phyloP scores from a whole-genome alignment of 2,888 invertebrate species.

The Agrypnus murinus region DNA sequence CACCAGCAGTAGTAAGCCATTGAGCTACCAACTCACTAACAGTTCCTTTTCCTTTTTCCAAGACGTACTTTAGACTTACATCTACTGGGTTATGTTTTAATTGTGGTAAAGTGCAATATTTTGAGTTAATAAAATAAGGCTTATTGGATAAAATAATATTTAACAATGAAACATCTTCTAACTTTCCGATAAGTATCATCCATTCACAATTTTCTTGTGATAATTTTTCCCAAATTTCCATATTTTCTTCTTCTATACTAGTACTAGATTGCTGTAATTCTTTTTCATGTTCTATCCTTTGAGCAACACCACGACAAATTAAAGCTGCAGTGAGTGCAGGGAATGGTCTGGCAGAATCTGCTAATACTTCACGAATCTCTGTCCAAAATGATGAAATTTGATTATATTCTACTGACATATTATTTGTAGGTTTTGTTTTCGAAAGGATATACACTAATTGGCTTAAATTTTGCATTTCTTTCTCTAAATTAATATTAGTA shows the following conservation, averaged over 20 bases:
- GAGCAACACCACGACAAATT: conserved; percentile 85
- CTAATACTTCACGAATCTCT: conserved; percentile 81
- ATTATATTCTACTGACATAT: conserved; percentile 79
- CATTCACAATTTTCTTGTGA: conserved; percentile 91
- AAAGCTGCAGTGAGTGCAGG: conserved; percentile 88
- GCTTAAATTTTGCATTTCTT: conserved; percentile 81
- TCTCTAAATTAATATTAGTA: conserved; percentile 69
- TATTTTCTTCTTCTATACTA: conserved; percentile 65
- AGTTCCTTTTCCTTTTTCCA: conserved; percentile 83
- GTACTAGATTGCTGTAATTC: conserved; percentile 63
- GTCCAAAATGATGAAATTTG: conserved; percentile 89
- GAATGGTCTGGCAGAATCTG: conserved; percentile 83
- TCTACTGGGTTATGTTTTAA: conserved; percentile 75
- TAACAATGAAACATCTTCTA: conserved; percentile 90
- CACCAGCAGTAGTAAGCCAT: conserved; percentile 86
- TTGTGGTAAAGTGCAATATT: conserved; percentile 72
- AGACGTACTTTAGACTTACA: conserved; percentile 80
- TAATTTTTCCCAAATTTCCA: conserved; percentile 85
- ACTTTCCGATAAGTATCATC: conserved; percentile 89
- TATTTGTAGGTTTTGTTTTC: conserved; percentile 75
- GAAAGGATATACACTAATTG: conserved; percentile 79
- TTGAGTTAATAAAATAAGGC: conserved; percentile 66
- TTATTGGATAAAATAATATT: conserved; percentile 79
- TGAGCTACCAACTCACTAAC: conserved; percentile 91
- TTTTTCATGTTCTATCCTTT: conserved; percentile 71